Conservation (phyloP, 35 echinoderm and acorn worm species). For the Stichopus chloronotus region DNA sequence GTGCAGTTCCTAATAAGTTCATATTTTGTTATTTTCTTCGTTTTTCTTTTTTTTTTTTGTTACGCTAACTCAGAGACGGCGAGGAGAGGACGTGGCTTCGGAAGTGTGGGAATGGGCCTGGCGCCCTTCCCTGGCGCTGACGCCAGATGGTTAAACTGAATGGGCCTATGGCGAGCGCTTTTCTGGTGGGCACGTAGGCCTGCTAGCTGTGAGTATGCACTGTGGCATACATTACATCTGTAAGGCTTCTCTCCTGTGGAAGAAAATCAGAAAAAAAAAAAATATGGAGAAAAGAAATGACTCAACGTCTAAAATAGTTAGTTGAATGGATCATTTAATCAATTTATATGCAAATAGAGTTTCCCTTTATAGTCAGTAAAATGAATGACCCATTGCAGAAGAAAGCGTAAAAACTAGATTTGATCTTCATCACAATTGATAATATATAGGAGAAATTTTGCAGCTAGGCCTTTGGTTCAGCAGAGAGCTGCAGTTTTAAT, state of each 20-base stretch:
- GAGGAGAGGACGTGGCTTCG: constrained; percentile 53
- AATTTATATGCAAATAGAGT: not conserved
- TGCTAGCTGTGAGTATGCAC: constrained; percentile 96
- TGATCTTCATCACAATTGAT: too few relatives aligned
- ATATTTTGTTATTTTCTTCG: too few relatives aligned
- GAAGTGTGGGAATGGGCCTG: constrained; percentile 25
- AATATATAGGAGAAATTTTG: too few relatives aligned
- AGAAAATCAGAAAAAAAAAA: constrained; percentile 46
- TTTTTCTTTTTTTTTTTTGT: not conserved
- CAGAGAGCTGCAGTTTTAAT: too few relatives aligned
- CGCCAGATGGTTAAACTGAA: constrained; percentile 54
- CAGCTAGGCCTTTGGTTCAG: too few relatives aligned
- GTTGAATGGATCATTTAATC: not conserved
- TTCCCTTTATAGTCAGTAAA: too few relatives aligned
- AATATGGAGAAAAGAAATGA: not conserved
- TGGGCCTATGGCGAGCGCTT: constrained; percentile 95
- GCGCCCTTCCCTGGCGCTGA: constrained; percentile 39
- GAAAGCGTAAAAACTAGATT: too few relatives aligned
- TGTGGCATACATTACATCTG: constrained; percentile 94
- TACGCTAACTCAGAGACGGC: constrained; percentile 55
- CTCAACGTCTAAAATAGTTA: not conserved
- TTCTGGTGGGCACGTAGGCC: constrained; percentile 97
- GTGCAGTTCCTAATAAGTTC: not conserved
- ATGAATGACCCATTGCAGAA: too few relatives aligned
- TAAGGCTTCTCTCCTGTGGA: constrained; percentile 94